Percentiles rank a stretch among this genome's conserved stretches.
Conservation (phyloP, 2,113 vertebrate genomes). For the Nothoprocta pentlandii region DNA sequence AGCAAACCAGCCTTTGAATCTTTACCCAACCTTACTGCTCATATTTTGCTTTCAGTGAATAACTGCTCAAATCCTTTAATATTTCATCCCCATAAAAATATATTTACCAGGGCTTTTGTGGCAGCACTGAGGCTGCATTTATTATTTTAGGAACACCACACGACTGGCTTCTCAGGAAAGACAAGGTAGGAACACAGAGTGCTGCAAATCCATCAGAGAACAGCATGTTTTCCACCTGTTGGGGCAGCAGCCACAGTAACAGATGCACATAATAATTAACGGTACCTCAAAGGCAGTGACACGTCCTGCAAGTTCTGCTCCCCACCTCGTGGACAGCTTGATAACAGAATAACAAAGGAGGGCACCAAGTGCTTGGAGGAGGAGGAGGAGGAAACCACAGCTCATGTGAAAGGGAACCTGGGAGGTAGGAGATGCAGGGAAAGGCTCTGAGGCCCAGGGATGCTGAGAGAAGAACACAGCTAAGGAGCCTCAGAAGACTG, state of each 20-base stretch:
- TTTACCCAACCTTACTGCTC: constrained; percentile 69
- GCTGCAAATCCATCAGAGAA: constrained; percentile 56
- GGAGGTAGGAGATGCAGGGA: constrained; percentile 38
- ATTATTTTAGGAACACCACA: constrained; percentile 64
- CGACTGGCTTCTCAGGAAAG: constrained; percentile 23
- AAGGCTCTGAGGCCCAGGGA: constrained; percentile 34
- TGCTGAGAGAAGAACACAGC: neutral
- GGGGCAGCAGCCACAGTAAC: constrained; percentile 53
- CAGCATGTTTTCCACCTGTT: constrained; percentile 70
- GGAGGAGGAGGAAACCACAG: neutral
- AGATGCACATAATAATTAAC: constrained; percentile 70
- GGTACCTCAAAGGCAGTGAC: constrained; percentile 59
- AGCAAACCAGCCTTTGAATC: constrained; percentile 66
- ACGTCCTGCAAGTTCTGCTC: constrained; percentile 59
- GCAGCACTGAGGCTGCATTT: constrained; percentile 60
- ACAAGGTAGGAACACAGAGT: constrained; percentile 34
- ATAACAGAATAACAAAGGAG: constrained; percentile 29
- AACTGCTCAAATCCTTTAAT: constrained; percentile 74
- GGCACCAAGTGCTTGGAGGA: neutral
- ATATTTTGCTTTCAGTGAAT: constrained; percentile 70
- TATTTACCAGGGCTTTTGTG: constrained; percentile 60
- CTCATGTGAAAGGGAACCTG: constrained; percentile 24
- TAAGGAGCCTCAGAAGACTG: neutral
- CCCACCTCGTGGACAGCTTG: constrained; percentile 54
- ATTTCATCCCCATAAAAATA: constrained; percentile 71